Conservation (phyloP, 2,113 vertebrate genomes). For the Tetraodon nigroviridis region DNA sequence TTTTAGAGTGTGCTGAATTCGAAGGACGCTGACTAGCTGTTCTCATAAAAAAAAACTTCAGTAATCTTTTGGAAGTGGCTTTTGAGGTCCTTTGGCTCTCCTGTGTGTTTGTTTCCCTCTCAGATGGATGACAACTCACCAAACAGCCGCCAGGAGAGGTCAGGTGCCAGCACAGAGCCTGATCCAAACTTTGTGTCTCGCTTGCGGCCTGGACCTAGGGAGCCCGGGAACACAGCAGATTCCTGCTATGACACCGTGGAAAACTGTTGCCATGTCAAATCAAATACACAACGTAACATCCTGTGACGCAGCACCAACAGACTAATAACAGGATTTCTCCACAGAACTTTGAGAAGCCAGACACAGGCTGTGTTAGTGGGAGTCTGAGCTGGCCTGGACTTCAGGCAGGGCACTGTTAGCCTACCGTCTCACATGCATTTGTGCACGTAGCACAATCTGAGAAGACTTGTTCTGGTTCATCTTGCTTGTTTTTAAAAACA, state of each 20-base stretch:
- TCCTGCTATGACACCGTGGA: no score
- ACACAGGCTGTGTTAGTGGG: constrained; percentile 17
- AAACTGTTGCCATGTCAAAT: no score
- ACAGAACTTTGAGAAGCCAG: constrained; percentile 39
- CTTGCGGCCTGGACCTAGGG: no score
- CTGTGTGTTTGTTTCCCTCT: constrained; percentile 14
- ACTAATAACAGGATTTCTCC: constrained; percentile 56
- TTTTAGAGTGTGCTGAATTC: constrained; percentile 19
- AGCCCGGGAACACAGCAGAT: no score
- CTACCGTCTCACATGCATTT: constrained; percentile 24
- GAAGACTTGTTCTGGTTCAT: constrained; percentile 15
- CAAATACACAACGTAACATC: no score
- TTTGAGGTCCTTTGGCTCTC: constrained; percentile 4
- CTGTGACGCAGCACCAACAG: constrained; percentile 13
- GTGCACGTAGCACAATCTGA: neutral
- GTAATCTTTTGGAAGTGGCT: constrained; percentile 22
- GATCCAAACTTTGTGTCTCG: neutral
- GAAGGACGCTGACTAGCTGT: constrained; percentile 22
- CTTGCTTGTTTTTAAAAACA: constrained; percentile 38
- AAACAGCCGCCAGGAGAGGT: constrained; percentile 15
- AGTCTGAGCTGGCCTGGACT: constrained; percentile 57
- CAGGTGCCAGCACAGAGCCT: constrained; percentile 24
- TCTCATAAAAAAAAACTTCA: constrained; percentile 32
- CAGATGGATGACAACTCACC: constrained; percentile 17
- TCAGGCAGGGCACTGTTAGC: constrained; percentile 44